Base-by-base conservation (phyloP, 1,140 invertebrate genomes). In the Drosophila aff. region DNA sequence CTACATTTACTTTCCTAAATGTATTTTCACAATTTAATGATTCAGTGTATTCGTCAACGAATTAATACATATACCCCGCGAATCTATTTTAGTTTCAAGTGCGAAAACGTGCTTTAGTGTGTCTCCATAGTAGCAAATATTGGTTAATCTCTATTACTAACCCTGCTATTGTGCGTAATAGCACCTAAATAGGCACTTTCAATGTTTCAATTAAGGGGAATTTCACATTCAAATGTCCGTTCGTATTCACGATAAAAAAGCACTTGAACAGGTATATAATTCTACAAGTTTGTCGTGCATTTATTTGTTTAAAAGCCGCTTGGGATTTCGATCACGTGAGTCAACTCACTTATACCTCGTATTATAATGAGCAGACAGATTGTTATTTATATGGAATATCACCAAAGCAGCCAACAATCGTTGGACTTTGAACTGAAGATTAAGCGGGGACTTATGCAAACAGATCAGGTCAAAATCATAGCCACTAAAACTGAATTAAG, bases 301-400 rank as follows among this genome's bases (percentile, higher is more conserved):
- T 77, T 76, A 50, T 44, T 55, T 55, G 52, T 38, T 55, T 61
- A 40, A 50, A 77, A 52, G 59, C 49, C 41, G 72, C 72, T 75
- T 75, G 73, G 41, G 50, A 75, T 75, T 75, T 75, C 36, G 50
- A 57, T 75, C 72, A 75, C 72, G 72, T 75, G 72, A 75, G 55
- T 77, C 55, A 57, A 60, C 46, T 46, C 28, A 69, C 33, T 58
- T 72, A 47, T 57, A 31, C 49, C 28, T 57, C 38, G 40, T 58
- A 26, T 73, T 73, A 52, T 73, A 72, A 43, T 73, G 52, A 60
- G 67, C 66, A 57, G 69, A 60, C 53, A 60, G 69, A 72, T 72
- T n/a, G 65, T 36, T 59, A 41, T 41, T 69, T 72, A 59, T 50
- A 49, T 59, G 46, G 55, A 73, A 73, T 73, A 73, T 44, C 26